A percentile compares a stretch with the other conserved stretches of the same genome.
Conservation (phyloP, 2,113 vertebrate genomes). For the Erpornis zantholeuca region DNA sequence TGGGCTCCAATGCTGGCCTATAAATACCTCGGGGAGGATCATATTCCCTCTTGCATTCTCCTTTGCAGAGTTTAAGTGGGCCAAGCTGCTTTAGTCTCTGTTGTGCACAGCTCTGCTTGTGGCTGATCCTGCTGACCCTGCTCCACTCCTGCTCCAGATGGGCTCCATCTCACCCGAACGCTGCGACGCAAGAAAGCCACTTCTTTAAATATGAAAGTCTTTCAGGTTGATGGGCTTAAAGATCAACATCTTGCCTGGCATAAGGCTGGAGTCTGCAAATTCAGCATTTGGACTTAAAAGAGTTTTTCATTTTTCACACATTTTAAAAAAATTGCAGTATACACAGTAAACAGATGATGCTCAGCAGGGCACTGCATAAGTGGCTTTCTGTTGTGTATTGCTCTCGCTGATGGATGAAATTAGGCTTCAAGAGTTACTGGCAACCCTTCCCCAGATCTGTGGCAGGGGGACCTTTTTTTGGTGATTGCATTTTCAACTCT, state of each 20-base stretch:
- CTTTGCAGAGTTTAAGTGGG: constrained; percentile 41
- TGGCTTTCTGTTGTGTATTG: constrained; percentile 37
- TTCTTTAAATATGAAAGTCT: constrained; percentile 26
- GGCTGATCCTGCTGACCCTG: neutral
- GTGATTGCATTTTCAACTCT: neutral
- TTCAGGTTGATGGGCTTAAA: constrained; percentile 15
- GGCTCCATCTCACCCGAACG: neutral
- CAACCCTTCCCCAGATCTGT: neutral
- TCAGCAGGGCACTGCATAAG: constrained; percentile 58
- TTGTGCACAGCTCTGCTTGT: neutral
- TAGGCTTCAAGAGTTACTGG: neutral
- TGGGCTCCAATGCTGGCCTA: constrained; percentile 20
- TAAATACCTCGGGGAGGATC: constrained; percentile 31
- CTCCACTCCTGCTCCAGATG: constrained; percentile 1
- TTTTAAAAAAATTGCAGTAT: constrained; percentile 4
- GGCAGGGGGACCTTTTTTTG: neutral
- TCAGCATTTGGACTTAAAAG: constrained; percentile 52
- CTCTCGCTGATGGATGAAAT: constrained; percentile 37
- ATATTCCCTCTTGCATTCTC: constrained; percentile 35
- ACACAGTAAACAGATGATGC: constrained; percentile 58
- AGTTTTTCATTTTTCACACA: constrained; percentile 41
- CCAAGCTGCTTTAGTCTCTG: constrained; percentile 18
- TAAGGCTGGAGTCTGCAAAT: constrained; percentile 41
- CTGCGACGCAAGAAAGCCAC: neutral
- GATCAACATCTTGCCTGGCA: constrained; percentile 40